These are phyloP conservation scores for Caenorhabditis brenneri DNA, from an alignment of 1,140 invertebrate genomes.

Conservation along the genomic window DNA sequence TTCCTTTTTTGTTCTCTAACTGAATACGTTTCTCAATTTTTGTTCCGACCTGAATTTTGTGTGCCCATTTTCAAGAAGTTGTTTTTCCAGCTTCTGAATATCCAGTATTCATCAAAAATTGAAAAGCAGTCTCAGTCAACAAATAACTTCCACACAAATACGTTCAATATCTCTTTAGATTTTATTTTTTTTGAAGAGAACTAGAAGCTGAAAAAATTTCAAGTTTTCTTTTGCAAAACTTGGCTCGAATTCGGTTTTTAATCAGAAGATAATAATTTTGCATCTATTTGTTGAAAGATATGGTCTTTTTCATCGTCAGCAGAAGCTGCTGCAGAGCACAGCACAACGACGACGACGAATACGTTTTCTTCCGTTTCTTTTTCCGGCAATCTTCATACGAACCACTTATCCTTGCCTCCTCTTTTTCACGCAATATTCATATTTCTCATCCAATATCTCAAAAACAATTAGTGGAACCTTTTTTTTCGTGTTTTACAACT, in stretches of 20 bases:
- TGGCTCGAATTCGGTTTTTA: background rate
- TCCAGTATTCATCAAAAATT: background rate
- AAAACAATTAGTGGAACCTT: background rate
- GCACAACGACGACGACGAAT: slow-evolving; percentile 10
- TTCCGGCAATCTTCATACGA: slow-evolving; percentile 41
- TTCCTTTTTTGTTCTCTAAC: background rate
- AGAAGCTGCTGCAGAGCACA: background rate
- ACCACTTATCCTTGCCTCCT: slow-evolving; percentile 36
- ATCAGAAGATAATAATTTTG: background rate
- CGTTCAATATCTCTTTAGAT: background rate
- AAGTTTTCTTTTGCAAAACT: background rate
- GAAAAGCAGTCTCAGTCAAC: background rate
- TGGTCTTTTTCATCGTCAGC: background rate
- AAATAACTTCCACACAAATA: background rate
- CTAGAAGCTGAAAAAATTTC: background rate
- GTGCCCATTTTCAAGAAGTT: background rate
- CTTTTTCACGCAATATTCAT: slow-evolving; percentile 12
- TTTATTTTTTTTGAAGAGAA: background rate
- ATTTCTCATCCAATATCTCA: slow-evolving; percentile 16
- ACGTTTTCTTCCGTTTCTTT: slow-evolving; percentile 42
- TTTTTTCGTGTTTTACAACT: too few relatives aligned
- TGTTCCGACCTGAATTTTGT: background rate
- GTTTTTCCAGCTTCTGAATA: background rate
- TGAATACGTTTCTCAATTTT: background rate
- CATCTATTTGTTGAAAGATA: background rate